A percentile compares a stretch with the other conserved stretches of the same genome.
Evolutionary conservation across 2,888 invertebrate species (phyloP).

Genomic region (Euclidia mi): DNA sequence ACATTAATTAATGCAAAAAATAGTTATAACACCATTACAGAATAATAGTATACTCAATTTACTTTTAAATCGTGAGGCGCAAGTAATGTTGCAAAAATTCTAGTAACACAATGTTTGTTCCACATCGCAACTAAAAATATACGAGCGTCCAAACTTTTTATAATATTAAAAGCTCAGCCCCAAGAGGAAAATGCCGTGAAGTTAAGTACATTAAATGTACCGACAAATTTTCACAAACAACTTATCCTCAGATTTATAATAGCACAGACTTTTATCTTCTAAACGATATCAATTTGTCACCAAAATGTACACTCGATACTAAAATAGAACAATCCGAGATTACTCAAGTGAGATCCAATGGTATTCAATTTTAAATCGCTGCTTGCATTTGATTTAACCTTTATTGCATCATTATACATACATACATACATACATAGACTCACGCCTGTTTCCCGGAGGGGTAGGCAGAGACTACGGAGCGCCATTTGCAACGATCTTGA

Average conservation of each 20-base stretch:
- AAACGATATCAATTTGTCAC: constrained; percentile 70
- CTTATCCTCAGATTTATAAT: constrained; percentile 28
- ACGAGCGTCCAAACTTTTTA: constrained; percentile 12
- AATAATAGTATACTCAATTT: too few species aligned
- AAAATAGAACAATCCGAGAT: constrained; percentile 69
- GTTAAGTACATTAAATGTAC: constrained; percentile 27
- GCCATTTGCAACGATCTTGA: too few species aligned
- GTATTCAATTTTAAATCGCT: constrained; percentile 38
- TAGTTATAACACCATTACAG: too few species aligned
- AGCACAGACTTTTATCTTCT: constrained; percentile 46
- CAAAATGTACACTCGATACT: constrained; percentile 66
- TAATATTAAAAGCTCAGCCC: constrained; percentile 19
- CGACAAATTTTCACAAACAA: constrained; percentile 31
- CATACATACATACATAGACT: too few species aligned
- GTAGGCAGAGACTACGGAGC: too few species aligned
- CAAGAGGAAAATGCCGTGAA: constrained; percentile 12
- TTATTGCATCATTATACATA: too few species aligned
- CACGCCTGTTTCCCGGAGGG: too few species aligned
- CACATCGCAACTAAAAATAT: background rate
- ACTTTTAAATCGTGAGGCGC: too few species aligned
- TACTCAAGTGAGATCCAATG: constrained; percentile 65
- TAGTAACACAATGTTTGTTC: background rate
- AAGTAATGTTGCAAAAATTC: too few species aligned
- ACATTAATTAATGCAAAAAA: too few species aligned
- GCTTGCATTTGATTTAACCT: background rate